Evolutionary conservation across 64 coral and sea anemone genomes (phyloP), one percentile per base, ranked within the genome.

Genomic region (Montipora cactus): DNA sequence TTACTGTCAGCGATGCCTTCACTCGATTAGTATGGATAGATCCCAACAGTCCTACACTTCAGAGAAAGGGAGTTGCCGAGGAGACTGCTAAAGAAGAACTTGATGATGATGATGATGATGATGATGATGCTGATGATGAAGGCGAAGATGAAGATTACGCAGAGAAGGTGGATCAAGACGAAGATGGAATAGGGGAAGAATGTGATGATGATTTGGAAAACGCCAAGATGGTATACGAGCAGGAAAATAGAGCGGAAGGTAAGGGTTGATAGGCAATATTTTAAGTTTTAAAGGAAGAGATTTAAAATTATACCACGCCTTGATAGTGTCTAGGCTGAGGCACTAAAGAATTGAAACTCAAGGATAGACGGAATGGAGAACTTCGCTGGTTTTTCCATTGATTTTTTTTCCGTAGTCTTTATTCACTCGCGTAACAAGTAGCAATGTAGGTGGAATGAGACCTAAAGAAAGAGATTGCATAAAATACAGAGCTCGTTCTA

Each of bases 11-110:
- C 44, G 82, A 86, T 18, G 44, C 67, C 62, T 86, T 86, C 66
- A 86, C 62, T 9, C 62, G 82, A 15, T 44, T 86, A 45, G 82
- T 86, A 19, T 86, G 82, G 82, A 86, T 86, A 86, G 82, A 86
- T 14, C 82, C 82, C 18, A 72, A 86, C 46, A 86, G 82, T 22
- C 82, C 82, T 7, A 86, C 82, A 81, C 88, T 70, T 77, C 89
- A 86, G 73, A 90, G 74, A 80, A 89, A 95, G 90, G 88, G 72
- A 58, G 93, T 90, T 66, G 80, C 88, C 78, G 93, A 55, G 37
- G 47, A 86, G 37, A 71, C 48, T 49, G 69, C 68, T 47, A 14
- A 67, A 47, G 64, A 67, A 1, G 93, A 89, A 8, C 78, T 88
- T 7, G 59, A 88, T 7, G 67, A 93, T 44, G 91, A 93, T 23